phyloP scores from a whole-genome alignment of 2,113 vertebrate genomes.

The Ophiodon elongatus region DNA sequence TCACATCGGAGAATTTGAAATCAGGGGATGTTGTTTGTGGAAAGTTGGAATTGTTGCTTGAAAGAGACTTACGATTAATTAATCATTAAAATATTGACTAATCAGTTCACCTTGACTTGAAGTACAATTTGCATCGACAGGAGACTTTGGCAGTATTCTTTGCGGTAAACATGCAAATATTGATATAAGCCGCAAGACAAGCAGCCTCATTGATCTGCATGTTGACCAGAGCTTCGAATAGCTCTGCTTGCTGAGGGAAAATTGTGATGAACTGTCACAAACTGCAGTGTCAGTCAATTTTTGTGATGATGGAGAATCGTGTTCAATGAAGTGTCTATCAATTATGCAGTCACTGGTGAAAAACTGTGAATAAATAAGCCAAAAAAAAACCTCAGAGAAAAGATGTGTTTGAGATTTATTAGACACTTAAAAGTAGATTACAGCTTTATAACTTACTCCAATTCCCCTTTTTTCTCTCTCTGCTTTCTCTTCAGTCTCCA shows the following conservation, averaged over 20 bases:
- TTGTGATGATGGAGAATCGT: slow-evolving; percentile 7
- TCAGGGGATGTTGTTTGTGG: not conserved
- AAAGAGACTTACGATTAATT: not conserved
- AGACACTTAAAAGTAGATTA: slow-evolving; percentile 32
- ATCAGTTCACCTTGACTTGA: not conserved
- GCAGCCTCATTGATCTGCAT: slow-evolving; percentile 34
- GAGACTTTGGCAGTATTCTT: not conserved
- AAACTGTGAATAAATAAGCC: not conserved
- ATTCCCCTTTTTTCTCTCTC: not conserved
- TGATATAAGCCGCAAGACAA: slow-evolving; percentile 1
- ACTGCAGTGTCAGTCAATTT: slow-evolving; percentile 11
- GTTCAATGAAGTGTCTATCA: slow-evolving; percentile 16
- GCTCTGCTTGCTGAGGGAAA: slow-evolving; percentile 7
- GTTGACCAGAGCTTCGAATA: slow-evolving; percentile 7
- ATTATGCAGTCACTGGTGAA: not conserved
- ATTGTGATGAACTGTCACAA: slow-evolving; percentile 19
- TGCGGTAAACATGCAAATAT: not conserved
- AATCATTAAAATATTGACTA: not conserved
- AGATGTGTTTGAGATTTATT: slow-evolving; percentile 34
- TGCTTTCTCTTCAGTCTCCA: slow-evolving; percentile 19
- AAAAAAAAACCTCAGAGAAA: not conserved
- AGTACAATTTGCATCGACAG: not conserved
- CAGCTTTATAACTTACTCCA: slow-evolving; percentile 12
- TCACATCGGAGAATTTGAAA: not conserved
- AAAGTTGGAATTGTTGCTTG: not conserved